Evolutionary conservation across 2,888 invertebrate genomes (phyloP).

Genomic region (Drosophila nigritarsus): DNA sequence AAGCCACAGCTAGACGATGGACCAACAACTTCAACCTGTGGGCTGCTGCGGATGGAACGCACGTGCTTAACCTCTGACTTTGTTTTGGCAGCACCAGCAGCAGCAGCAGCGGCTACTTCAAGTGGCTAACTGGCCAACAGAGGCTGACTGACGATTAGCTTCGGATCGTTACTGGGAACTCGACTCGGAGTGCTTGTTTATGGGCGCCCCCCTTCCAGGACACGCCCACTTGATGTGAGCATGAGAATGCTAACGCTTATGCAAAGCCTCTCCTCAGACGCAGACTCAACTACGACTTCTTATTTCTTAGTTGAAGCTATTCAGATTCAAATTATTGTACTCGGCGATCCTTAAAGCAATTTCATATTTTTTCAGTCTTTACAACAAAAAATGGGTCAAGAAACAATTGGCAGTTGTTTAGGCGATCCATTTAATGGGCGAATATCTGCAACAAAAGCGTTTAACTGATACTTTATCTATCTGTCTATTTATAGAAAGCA

Average conservation of each 20-base stretch:
- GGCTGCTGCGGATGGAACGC: constrained; percentile 62
- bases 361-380: neutral
- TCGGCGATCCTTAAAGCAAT: constrained; percentile 12
- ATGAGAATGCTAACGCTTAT: constrained; percentile 41
- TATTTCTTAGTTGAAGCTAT: constrained; percentile 10
- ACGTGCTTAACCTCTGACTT: constrained; percentile 81
- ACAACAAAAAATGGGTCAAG: constrained; percentile 11
- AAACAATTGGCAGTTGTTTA: neutral
- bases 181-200: constrained; percentile 68
- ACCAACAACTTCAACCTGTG: constrained; percentile 58
- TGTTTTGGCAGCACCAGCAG: constrained; percentile 55
- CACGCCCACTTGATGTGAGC: constrained; percentile 68
- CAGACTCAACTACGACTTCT: constrained; percentile 1
- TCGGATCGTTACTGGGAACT: constrained; percentile 76
- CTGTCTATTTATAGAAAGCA: neutral
- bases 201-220: constrained; percentile 56
- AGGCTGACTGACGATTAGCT: constrained; percentile 68
- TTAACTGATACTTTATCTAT: neutral
- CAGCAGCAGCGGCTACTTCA: constrained; percentile 62
- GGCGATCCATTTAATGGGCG: no score
- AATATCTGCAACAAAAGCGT: neutral
- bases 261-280: constrained; percentile 21
- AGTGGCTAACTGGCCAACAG: constrained; percentile 62
- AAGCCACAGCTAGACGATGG: constrained; percentile 39
- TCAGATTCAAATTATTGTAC: constrained; percentile 13